Evolutionary conservation across 2,888 invertebrate species (phyloP), one percentile per base, ranked within the genome.

Genomic region (Eupithecia subumbrata): DNA sequence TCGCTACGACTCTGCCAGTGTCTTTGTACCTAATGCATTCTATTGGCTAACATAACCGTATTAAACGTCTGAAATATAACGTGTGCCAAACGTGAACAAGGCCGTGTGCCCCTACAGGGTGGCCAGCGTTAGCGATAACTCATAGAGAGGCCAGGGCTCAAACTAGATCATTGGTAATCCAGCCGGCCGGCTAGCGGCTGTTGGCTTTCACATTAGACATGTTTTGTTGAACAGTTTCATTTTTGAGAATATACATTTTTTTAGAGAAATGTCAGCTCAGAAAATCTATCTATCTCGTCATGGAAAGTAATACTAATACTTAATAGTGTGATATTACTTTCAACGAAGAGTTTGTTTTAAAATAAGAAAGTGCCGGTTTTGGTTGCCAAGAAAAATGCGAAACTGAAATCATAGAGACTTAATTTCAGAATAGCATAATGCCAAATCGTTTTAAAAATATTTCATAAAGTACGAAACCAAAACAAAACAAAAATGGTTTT

Each of bases 151-250:
- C 48, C 48, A 18, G 22, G 22, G 80, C 77, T 80, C 75, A 77
- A 71, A 72, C 52, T 72, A 76, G 77, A 78, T 80, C 77, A 78
- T 77, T 76, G 76, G 72, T 73, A 69, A 78, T 77, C 75, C 79
- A 60, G 60, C 60, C 34, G 64, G n/a, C n/a, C n/a, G 52, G 71
- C 73, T n/a, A n/a, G n/a, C n/a, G 64, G 60, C 34, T 72, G 69
- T 67, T 12, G 16, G 71, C 75, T 78, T 78, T 78, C 74, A 68
- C 74, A 77, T 30, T 77, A 64, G 5, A 14, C 5, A 60, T 4
- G 25, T 25, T 56, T 56, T 25, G 14, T 14, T 25, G 12, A 60
- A 14, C 56, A 12, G 4, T 56, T n/a, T 52, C 8, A 9, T 52
- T 52, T 34, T 34, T 34, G 34, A 34, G 34, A 7, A 30, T 34